phyloP scores from a whole-genome alignment of 2,113 vertebrate genomes.

The Puffinus mauretanicus region DNA sequence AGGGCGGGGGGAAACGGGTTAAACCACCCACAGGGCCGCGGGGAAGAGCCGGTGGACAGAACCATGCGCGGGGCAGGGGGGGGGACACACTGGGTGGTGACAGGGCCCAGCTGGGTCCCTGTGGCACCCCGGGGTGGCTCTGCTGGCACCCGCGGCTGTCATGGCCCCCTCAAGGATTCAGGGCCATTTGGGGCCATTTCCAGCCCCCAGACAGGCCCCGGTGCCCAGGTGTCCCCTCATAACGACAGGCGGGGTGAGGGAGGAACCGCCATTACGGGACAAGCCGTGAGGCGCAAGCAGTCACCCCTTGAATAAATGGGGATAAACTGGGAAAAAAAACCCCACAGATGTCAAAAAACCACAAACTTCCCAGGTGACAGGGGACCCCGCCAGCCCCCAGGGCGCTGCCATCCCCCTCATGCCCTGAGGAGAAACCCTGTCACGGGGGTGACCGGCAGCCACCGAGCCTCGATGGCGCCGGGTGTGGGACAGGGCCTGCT shows the following conservation, averaged over 20 bases:
- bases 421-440: neutral
- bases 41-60: neutral
- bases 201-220: neutral
- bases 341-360: fast-evolving
- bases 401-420: fast-evolving
- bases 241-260: fast-evolving
- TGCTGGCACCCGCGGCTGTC: neutral
- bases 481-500: neutral
- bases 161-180: no score
- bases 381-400: neutral
- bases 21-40: neutral
- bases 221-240: neutral
- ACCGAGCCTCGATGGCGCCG: fast-evolving
- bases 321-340: no score
- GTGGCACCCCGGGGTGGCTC: neutral
- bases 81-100: neutral
- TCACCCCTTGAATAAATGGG: neutral
- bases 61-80: neutral
- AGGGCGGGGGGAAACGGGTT: neutral
- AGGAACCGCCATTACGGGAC: neutral
- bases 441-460: fast-evolving
- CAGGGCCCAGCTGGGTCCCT: fast-evolving
- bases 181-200: neutral
- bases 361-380: neutral
- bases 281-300: fast-evolving